Evolutionary conservation across 2,888 invertebrate species (phyloP).

Genomic region (Seira ritae): DNA sequence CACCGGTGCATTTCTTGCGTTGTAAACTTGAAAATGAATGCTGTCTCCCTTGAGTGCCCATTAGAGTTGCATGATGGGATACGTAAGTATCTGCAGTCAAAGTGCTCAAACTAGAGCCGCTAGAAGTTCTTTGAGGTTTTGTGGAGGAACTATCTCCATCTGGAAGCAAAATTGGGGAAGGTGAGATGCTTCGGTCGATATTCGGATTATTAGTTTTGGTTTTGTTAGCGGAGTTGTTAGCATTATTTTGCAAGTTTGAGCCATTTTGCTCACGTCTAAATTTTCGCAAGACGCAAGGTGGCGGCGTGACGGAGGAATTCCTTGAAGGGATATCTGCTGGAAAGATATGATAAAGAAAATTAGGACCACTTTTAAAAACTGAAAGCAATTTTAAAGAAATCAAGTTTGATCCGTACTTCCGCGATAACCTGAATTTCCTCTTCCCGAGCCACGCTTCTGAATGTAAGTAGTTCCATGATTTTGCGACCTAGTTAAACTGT

Average conservation of each 20-base stretch:
- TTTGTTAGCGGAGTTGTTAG: conserved; percentile 5
- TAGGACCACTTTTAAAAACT: no score
- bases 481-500: conserved; percentile 42
- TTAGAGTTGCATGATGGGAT: conserved; percentile 41
- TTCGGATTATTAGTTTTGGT: conserved; percentile 32
- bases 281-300: conserved; percentile 69
- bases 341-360: not conserved
- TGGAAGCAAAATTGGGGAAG: conserved; percentile 52
- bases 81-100: conserved; percentile 68
- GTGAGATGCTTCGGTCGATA: conserved; percentile 43
- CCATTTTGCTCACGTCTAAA: conserved; percentile 62
- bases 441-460: conserved; percentile 47
- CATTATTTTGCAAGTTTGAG: not conserved
- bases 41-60: conserved; percentile 42
- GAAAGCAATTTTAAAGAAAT: no score
- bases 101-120: conserved; percentile 69
- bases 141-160: conserved; percentile 23
- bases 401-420: conserved; percentile 26
- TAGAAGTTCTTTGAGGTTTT: conserved; percentile 61
- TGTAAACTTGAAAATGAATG: conserved; percentile 64
- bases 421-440: conserved; percentile 28
- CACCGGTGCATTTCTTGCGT: conserved; percentile 36
- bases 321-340: conserved; percentile 53
- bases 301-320: conserved; percentile 68
- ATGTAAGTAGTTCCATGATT: conserved; percentile 43